Evolutionary conservation across 2,113 vertebrate genomes (phyloP).

Genomic region (Astatoreochromis straeleni): DNA sequence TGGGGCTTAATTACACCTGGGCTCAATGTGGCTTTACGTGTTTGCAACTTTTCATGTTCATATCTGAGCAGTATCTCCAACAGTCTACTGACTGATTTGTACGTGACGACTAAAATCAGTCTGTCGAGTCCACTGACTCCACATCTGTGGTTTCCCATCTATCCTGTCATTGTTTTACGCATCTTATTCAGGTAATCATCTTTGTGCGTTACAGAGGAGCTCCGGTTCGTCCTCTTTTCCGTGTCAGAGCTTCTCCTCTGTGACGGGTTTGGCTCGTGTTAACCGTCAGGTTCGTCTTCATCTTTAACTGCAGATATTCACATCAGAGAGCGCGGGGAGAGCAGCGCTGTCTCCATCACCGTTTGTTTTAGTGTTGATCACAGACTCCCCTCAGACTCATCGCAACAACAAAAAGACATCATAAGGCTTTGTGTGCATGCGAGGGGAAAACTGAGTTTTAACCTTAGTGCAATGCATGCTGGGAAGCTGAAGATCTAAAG

Average conservation of each 20-base stretch:
- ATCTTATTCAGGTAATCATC: not conserved
- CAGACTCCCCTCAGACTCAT: not conserved
- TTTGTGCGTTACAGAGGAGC: not conserved
- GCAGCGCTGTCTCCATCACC: not conserved
- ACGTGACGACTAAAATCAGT: not conserved
- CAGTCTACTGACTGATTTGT: not conserved
- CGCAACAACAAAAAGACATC: not conserved
- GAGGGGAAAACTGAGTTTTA: not conserved
- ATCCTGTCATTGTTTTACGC: not conserved
- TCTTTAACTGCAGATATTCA: not conserved
- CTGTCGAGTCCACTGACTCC: not conserved
- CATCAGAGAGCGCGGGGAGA: not conserved
- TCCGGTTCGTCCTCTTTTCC: rapidly evolving
- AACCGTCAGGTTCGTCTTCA: not conserved
- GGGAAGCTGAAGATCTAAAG: not conserved
- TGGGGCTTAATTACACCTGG: not conserved
- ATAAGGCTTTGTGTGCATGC: not conserved
- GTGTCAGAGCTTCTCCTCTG: not conserved
- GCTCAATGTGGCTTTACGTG: not conserved
- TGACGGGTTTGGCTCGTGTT: not conserved
- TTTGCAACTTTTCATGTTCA: not conserved
- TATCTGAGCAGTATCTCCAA: not conserved
- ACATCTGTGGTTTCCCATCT: not conserved
- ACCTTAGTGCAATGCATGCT: not conserved
- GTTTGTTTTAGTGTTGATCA: not conserved